These are phyloP conservation scores for Phylloscopus collybita DNA, from an alignment of 2,797 vertebrate genomes.

Conservation along the genomic window DNA sequence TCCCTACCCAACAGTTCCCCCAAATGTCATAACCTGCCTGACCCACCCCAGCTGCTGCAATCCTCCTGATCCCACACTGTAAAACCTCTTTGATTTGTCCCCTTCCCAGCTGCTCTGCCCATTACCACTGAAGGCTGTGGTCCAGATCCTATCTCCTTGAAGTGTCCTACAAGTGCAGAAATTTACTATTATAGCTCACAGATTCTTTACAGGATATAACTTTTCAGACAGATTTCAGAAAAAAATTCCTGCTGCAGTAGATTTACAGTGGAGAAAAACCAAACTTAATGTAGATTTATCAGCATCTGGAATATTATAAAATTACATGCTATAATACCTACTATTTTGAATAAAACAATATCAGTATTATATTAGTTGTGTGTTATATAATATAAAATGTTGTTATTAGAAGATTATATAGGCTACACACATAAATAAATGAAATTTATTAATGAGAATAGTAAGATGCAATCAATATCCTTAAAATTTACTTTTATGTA, in stretches of 20 bases:
- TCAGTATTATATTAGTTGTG: background rate
- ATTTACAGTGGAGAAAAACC: background rate
- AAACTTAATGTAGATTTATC: background rate
- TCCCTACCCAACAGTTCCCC: constrained; percentile 42
- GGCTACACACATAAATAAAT: background rate
- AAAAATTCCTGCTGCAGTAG: background rate
- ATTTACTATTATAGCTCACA: background rate
- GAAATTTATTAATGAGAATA: background rate
- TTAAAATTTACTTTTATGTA: background rate
- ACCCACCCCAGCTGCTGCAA: constrained; percentile 63
- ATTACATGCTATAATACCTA: background rate
- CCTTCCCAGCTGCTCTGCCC: constrained; percentile 56
- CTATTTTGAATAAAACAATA: background rate
- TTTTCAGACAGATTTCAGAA: background rate
- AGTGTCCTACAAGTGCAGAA: constrained; percentile 44
- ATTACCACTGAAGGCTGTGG: constrained; percentile 38
- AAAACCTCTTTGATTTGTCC: constrained; percentile 68
- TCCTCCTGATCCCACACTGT: constrained; percentile 52
- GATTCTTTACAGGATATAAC: background rate
- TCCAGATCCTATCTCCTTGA: constrained; percentile 60
- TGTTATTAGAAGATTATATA: background rate
- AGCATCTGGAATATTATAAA: background rate
- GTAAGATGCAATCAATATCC: background rate
- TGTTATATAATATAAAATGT: background rate
- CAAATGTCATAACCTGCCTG: constrained; percentile 55